phyloP scores from a whole-genome alignment of 2,888 invertebrate genomes.

The Drosophila kokeensis region DNA sequence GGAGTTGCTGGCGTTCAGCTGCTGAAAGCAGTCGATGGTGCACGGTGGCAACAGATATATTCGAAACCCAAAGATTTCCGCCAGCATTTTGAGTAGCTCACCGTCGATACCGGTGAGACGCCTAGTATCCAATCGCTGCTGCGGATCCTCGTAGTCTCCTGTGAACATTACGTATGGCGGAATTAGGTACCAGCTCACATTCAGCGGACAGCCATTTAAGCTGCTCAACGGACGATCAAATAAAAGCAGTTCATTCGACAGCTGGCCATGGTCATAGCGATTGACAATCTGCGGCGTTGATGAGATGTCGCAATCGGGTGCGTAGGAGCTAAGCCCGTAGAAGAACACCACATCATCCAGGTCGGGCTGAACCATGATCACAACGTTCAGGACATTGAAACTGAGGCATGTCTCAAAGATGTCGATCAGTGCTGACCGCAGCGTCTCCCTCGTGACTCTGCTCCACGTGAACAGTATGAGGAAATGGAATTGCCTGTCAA shows the following conservation, averaged over 20 bases:
- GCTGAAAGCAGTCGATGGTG: conserved; percentile 52
- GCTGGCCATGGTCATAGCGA: conserved; percentile 49
- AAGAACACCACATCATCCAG: conserved; percentile 37
- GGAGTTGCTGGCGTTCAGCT: conserved; percentile 52
- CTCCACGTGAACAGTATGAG: conserved; percentile 66
- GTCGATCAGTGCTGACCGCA: conserved; percentile 22
- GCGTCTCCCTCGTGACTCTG: background rate
- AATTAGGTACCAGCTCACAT: conserved; percentile 62
- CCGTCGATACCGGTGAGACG: conserved; percentile 80
- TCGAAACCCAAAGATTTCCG: conserved; percentile 68
- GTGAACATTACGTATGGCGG: conserved; percentile 69
- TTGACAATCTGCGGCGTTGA: conserved; percentile 57
- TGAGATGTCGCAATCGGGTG: conserved; percentile 32
- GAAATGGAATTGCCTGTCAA: conserved; percentile 74
- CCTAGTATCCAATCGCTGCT: conserved; percentile 33
- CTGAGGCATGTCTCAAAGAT: conserved; percentile 64
- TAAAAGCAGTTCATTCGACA: conserved; percentile 22
- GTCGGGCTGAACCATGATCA: conserved; percentile 63
- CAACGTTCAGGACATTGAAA: conserved; percentile 69
- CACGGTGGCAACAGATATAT: conserved; percentile 62
- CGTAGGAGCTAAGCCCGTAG: conserved; percentile 50
- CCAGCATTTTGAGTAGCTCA: conserved; percentile 66
- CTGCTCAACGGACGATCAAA: conserved; percentile 59
- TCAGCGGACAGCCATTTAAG: conserved; percentile 69
- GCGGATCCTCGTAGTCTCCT: conserved; percentile 61